These are phyloP conservation scores for Rhizoglyphus robini DNA, from an alignment of 1,140 invertebrate species.

Conservation along the genomic window DNA sequence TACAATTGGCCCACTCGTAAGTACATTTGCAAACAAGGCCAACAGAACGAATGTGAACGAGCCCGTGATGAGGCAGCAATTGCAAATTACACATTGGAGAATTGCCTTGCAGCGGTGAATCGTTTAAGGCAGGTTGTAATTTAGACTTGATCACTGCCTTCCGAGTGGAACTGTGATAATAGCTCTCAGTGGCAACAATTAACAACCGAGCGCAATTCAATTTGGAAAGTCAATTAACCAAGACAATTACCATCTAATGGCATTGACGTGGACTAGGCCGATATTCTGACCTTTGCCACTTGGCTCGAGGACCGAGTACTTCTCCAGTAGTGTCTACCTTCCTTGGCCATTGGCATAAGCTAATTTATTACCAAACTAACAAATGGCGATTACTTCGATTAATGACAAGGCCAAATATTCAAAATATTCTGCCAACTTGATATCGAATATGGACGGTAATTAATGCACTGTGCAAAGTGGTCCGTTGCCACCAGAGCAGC, in stretches of 20 bases:
- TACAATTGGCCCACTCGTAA: no score
- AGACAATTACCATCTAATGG: neutral
- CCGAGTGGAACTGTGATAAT: neutral
- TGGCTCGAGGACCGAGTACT: no score
- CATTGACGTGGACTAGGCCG: neutral
- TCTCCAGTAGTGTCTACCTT: no score
- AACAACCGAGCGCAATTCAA: neutral
- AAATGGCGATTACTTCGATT: neutral
- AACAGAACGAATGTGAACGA: no score
- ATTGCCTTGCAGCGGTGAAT: constrained; percentile 4
- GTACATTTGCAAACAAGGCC: no score
- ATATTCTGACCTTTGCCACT: neutral
- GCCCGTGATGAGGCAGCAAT: no score
- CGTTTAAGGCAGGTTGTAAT: neutral
- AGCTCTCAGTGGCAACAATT: neutral
- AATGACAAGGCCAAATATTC: neutral
- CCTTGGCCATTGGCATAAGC: no score
- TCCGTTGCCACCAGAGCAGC: no score
- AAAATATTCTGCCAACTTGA: neutral
- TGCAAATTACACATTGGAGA: neutral
- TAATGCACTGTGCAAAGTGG: no score
- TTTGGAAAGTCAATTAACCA: constrained; percentile 5
- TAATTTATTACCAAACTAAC: no score
- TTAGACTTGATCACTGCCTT: neutral
- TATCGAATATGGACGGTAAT: no score